Conservation (phyloP, 2,113 vertebrate species). For the Uropsilus gracilis region DNA sequence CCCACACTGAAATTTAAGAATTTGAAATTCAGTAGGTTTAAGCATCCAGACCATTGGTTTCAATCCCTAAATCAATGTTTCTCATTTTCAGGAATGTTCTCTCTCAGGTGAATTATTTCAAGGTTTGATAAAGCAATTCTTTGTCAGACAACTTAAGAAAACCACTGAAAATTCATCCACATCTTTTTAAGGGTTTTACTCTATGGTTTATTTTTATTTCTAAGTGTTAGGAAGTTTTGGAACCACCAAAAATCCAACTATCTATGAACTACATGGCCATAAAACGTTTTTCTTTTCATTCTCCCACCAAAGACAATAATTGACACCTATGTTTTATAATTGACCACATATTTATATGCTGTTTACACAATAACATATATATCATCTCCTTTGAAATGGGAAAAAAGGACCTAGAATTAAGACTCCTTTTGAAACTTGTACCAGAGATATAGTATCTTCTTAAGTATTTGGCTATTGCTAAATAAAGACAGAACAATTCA, state of each 20-base stretch:
- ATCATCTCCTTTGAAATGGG: conserved; percentile 3
- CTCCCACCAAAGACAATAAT: neutral
- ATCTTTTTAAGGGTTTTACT: neutral
- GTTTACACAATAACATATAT: neutral
- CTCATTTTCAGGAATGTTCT: neutral
- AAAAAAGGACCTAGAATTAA: neutral
- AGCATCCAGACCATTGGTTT: neutral
- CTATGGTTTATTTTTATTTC: neutral
- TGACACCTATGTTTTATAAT: neutral
- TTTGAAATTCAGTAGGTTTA: neutral
- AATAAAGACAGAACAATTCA: conserved; percentile 33
- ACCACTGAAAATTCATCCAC: neutral
- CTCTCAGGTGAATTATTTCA: neutral
- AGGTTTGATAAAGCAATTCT: neutral
- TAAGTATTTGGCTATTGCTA: conserved; percentile 31
- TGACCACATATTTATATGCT: neutral
- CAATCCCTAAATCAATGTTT: neutral
- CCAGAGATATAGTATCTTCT: neutral
- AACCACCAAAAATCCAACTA: neutral
- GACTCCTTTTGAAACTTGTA: neutral
- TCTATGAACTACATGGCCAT: neutral
- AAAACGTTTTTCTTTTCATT: neutral
- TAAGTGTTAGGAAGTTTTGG: neutral
- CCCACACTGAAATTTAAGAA: neutral
- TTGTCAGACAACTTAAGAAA: neutral